Evolutionary conservation across 2,888 invertebrate genomes (phyloP).

Genomic region (Salticus scenicus): DNA sequence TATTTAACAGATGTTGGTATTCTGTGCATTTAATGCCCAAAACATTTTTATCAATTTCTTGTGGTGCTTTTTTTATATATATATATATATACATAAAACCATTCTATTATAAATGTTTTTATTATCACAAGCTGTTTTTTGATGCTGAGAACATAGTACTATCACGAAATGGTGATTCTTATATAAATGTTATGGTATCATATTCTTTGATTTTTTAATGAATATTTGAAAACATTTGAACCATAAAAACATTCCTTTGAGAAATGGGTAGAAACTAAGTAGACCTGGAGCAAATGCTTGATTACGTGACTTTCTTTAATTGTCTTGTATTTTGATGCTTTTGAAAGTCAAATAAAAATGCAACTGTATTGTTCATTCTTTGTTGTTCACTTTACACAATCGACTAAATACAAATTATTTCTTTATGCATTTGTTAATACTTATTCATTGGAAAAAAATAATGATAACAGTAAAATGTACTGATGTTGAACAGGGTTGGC

Average conservation of each 20-base stretch:
- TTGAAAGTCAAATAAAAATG: too few species aligned
- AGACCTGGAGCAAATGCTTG: too few species aligned
- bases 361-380: too few species aligned
- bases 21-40: background rate
- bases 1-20: background rate
- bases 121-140: background rate
- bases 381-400: too few species aligned
- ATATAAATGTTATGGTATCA: background rate
- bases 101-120: background rate
- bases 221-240: background rate
- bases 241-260: background rate
- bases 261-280: too few species aligned
- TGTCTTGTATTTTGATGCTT: too few species aligned
- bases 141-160: background rate
- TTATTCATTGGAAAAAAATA: too few species aligned
- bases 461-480: too few species aligned
- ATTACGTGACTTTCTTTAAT: too few species aligned
- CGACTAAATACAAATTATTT: too few species aligned
- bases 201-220: background rate
- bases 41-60: background rate
- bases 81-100: background rate
- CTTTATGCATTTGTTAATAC: too few species aligned
- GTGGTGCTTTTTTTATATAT: background rate
- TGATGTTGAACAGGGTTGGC: too few species aligned
- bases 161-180: background rate